phyloP scores from a whole-genome alignment of 92 coral and sea anemone species.

The Pocillopora meandrina region DNA sequence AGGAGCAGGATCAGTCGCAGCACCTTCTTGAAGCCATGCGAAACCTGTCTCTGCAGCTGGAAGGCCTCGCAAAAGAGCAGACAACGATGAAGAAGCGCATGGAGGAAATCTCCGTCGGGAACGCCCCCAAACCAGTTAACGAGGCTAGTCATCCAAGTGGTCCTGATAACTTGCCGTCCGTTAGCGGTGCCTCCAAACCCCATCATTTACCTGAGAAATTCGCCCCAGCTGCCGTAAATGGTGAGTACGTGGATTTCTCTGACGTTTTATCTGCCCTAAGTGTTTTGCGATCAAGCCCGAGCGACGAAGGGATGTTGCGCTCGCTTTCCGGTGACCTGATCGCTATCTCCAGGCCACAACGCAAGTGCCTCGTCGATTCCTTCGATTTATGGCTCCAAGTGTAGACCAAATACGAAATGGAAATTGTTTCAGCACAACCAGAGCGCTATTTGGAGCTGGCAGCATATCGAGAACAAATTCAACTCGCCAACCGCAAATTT shows the following conservation, averaged over 20 bases:
- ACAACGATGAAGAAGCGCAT: not conserved
- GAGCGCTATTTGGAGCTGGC: constrained; percentile 9
- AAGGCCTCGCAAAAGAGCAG: not conserved
- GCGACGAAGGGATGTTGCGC: constrained; percentile 4
- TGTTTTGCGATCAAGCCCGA: not conserved
- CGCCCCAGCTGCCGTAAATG: not conserved
- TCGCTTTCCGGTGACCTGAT: not conserved
- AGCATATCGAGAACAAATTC: constrained; percentile 2
- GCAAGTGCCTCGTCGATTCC: constrained; percentile 4
- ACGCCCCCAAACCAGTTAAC: not conserved
- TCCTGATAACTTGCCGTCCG: not conserved
- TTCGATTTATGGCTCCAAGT: constrained; percentile 35
- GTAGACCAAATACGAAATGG: constrained; percentile 20
- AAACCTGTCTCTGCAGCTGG: not conserved
- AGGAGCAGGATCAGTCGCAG: not conserved
- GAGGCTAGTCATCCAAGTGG: not conserved
- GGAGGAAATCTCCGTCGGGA: not conserved
- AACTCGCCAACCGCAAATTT: not conserved
- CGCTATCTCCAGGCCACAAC: not conserved
- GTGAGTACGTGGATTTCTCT: not conserved
- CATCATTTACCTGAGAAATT: constrained; percentile 4
- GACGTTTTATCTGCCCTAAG: not conserved
- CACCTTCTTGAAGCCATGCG: not conserved
- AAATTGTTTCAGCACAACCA: not conserved
- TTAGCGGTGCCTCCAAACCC: not conserved